These are phyloP conservation scores for Zaprionus capensis DNA, from an alignment of 1,140 invertebrate genomes.

Conservation along the genomic window DNA sequence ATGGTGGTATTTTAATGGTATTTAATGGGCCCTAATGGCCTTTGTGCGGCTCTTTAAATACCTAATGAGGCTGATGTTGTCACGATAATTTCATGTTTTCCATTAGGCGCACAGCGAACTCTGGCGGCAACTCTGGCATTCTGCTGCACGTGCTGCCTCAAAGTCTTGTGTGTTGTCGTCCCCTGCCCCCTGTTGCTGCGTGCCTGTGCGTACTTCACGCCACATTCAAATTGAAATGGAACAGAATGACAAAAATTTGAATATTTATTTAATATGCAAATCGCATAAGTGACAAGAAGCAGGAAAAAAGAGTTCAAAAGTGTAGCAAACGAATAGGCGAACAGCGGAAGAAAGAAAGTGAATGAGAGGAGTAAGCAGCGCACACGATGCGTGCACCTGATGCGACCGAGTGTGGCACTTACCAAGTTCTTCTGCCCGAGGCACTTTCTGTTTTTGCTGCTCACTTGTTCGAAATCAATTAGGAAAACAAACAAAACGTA, in stretches of 20 bases:
- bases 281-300: background rate
- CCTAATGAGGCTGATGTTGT: conserved; percentile 61
- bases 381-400: background rate
- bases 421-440: background rate
- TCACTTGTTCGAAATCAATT: conserved; percentile 76
- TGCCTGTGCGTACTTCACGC: conserved; percentile 59
- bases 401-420: background rate
- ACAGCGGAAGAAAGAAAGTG: conserved; percentile 4
- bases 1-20: conserved; percentile 18
- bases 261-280: conserved; percentile 22
- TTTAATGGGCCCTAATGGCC: background rate
- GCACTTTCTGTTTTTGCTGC: conserved; percentile 42
- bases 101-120: conserved; percentile 56
- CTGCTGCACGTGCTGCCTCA: background rate
- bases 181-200: conserved; percentile 24
- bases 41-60: background rate
- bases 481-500: conserved; percentile 62
- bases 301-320: conserved; percentile 38
- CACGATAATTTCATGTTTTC: conserved; percentile 80
- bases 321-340: conserved; percentile 48
- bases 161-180: background rate
- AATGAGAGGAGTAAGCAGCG: background rate
- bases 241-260: conserved; percentile 19
- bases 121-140: background rate
- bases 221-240: conserved; percentile 68